Evolutionary conservation across 2,797 vertebrate genomes (phyloP).

Genomic region (Falco berigora): DNA sequence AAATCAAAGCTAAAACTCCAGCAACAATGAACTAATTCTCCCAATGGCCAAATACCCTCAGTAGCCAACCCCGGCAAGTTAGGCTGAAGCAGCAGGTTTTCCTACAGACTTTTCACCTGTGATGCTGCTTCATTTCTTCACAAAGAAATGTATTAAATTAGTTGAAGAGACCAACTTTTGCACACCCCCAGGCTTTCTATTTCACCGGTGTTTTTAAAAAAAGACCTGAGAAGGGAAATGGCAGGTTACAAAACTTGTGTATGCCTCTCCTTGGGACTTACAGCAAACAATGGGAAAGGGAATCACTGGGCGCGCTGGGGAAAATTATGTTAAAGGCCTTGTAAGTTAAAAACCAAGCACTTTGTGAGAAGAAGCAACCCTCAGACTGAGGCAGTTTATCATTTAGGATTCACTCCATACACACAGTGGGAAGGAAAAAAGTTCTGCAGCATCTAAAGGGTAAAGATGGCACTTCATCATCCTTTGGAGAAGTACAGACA

Average conservation of each 20-base stretch:
- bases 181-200: not conserved
- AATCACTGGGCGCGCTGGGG: not conserved
- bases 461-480: not conserved
- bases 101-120: not conserved
- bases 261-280: not conserved
- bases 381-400: not conserved
- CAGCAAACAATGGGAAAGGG: not conserved
- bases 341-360: not conserved
- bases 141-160: not conserved
- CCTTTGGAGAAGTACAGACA: not conserved
- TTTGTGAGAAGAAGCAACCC: not conserved
- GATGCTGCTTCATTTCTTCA: not conserved
- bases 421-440: not conserved
- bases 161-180: not conserved
- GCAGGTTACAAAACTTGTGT: not conserved
- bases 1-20: slow-evolving; percentile 34
- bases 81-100: not conserved
- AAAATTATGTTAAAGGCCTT: not conserved
- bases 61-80: not conserved
- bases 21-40: not conserved
- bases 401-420: not conserved
- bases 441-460: not conserved
- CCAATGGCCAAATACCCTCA: not conserved
- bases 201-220: not conserved
- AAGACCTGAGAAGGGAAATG: not conserved